Evolutionary conservation across 1,140 invertebrate genomes (phyloP).

Genomic region (Hylyphantes graminicola): DNA sequence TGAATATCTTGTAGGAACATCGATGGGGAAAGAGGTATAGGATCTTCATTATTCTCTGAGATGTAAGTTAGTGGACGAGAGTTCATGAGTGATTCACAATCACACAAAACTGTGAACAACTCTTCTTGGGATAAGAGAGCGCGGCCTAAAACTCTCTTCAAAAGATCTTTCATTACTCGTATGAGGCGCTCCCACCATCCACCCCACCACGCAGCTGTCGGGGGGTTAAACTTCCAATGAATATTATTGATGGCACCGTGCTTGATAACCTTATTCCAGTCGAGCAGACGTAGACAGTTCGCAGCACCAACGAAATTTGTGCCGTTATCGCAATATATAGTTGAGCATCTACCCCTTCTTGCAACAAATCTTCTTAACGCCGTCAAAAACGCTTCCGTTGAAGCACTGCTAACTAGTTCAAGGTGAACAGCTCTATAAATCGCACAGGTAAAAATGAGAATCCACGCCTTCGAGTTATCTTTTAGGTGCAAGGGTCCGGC

Average conservation of each 20-base stretch:
- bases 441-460: conserved; percentile 5
- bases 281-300: background rate
- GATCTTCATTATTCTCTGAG: background rate
- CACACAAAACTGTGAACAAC: conserved; percentile 14
- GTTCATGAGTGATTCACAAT: conserved; percentile 30
- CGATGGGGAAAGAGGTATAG: background rate
- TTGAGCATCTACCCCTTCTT: conserved; percentile 60
- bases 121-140: background rate
- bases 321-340: conserved; percentile 65
- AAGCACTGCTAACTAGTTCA: too few relatives aligned
- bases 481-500: conserved; percentile 65
- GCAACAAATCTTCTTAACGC: too few relatives aligned
- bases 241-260: background rate
- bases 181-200: background rate
- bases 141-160: conserved; percentile 7
- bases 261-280: background rate
- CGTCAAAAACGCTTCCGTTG: too few relatives aligned
- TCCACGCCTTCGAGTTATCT: conserved; percentile 23
- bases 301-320: conserved; percentile 67
- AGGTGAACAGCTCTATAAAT: conserved; percentile 45
- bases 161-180: conserved; percentile 1
- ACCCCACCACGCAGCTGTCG: background rate
- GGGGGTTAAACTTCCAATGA: background rate
- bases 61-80: conserved; percentile 8
- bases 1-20: conserved; percentile 24